Conservation (phyloP, 2,797 vertebrate species). For the Luscinia megarhynchos region DNA sequence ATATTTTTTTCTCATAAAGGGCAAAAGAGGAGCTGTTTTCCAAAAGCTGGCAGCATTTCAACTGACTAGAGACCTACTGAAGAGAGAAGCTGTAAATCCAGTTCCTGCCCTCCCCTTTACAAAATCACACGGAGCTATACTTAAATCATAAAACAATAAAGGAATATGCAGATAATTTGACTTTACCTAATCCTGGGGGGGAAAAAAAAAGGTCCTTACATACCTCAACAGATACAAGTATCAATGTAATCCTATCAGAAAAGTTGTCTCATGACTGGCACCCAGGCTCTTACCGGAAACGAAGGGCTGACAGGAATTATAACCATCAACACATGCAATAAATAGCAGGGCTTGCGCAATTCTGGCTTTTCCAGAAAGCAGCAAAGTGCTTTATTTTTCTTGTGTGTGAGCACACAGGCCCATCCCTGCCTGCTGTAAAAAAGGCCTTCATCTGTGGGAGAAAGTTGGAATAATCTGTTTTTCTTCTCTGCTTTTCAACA, state of each 20-base stretch:
- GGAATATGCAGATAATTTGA: background rate
- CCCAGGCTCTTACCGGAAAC: background rate
- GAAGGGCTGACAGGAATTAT: background rate
- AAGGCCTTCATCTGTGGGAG: background rate
- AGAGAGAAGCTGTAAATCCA: background rate
- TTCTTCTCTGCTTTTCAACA: background rate
- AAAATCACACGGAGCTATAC: background rate
- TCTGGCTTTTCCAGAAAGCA: background rate
- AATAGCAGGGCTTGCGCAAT: slow-evolving; percentile 9
- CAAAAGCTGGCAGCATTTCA: background rate
- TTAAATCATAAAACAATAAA: background rate
- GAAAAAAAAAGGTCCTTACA: background rate
- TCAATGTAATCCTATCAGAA: background rate
- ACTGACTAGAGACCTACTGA: background rate
- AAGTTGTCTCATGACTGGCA: background rate
- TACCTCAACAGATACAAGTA: background rate
- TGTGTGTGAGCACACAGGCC: background rate
- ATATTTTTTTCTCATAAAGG: background rate
- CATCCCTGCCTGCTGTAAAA: background rate
- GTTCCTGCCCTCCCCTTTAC: background rate
- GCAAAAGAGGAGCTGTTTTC: background rate
- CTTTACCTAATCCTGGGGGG: rapidly evolving
- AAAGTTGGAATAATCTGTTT: background rate
- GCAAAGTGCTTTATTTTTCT: background rate
- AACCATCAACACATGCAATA: background rate